Evolutionary conservation across 1,140 invertebrate genomes (phyloP).

Genomic region (Lerema accius): DNA sequence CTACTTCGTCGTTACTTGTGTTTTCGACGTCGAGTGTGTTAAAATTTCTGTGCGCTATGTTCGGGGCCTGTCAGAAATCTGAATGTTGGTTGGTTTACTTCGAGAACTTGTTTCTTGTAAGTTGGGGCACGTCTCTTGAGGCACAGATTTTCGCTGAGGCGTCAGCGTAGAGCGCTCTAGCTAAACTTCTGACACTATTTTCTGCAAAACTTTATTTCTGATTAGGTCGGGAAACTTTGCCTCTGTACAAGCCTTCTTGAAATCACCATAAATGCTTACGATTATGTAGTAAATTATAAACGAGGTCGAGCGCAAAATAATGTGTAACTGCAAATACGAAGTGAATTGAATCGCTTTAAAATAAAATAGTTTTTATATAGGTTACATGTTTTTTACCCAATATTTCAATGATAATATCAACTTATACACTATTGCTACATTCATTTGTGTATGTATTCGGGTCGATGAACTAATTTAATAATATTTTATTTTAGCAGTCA

Average conservation of each 20-base stretch:
- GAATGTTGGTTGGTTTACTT: constrained; percentile 26
- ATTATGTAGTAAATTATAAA: constrained; percentile 6
- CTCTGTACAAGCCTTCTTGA: constrained; percentile 13
- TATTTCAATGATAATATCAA: no score
- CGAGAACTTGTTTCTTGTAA: constrained; percentile 27
- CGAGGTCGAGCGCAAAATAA: neutral
- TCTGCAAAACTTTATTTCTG: constrained; percentile 55
- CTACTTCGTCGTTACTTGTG: constrained; percentile 1
- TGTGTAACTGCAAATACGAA: no score
- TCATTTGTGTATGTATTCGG: no score
- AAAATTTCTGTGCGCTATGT: neutral
- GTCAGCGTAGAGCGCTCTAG: constrained; percentile 42
- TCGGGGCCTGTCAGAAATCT: constrained; percentile 10
- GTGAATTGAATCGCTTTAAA: no score
- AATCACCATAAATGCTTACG: constrained; percentile 18
- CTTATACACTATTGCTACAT: no score
- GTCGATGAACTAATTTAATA: no score
- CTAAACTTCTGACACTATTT: constrained; percentile 65
- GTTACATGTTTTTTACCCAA: no score
- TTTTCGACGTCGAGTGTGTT: constrained; percentile 4
- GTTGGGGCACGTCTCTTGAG: constrained; percentile 31
- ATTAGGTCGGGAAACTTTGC: constrained; percentile 43
- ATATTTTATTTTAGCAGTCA: no score
- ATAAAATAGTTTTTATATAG: no score
- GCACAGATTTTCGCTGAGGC: constrained; percentile 38